These are phyloP conservation scores for Petrolisthes cinctipes DNA, from an alignment of 2,888 invertebrate genomes.

Conservation along the genomic window DNA sequence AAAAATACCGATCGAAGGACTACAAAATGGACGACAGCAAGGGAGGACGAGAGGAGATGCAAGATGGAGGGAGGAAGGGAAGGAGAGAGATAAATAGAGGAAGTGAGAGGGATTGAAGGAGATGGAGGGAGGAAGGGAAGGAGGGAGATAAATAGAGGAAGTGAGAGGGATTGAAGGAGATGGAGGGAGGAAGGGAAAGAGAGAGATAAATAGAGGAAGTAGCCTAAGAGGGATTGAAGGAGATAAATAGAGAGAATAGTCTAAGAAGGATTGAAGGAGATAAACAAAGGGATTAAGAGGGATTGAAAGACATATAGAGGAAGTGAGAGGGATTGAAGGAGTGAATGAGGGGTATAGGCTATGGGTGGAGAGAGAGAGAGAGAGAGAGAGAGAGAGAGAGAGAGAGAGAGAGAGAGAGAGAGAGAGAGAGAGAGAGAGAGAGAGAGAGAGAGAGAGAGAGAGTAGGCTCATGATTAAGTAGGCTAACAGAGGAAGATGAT, in stretches of 20 bases:
- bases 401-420: background rate
- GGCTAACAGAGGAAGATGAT: background rate
- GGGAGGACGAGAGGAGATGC: background rate
- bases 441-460: background rate
- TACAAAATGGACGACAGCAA: background rate
- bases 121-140: background rate
- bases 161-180: background rate
- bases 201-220: background rate
- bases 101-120: background rate
- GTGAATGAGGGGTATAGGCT: background rate
- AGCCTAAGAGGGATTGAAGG: background rate
- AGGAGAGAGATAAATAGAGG: background rate
- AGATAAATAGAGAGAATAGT: background rate
- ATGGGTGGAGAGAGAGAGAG: background rate
- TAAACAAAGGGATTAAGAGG: background rate
- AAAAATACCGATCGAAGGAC: background rate
- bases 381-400: background rate
- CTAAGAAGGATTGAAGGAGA: background rate
- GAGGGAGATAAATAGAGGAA: background rate
- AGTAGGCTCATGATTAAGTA: too few species aligned
- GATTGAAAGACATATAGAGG: background rate
- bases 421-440: background rate
- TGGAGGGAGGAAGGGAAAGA: background rate
- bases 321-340: background rate
- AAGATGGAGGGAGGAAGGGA: constrained; percentile 3